Evolutionary conservation across 35 echinoderm and acorn worm species (phyloP).

Genomic region (Chiridota heheva): DNA sequence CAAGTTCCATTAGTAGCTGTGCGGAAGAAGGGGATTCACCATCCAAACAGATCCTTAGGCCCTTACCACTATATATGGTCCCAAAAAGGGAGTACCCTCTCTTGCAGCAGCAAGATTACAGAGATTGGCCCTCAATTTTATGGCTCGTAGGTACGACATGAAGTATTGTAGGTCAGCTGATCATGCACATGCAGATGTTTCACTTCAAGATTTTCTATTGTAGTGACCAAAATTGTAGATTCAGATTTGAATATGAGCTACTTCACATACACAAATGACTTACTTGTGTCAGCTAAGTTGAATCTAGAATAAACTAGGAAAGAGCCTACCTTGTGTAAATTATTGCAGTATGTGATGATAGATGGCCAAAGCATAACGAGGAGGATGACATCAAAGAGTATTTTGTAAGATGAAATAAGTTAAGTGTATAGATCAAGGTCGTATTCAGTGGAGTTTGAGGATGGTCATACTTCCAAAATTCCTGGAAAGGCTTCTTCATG

Average conservation of each 20-base stretch:
- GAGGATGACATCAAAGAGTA: conserved; percentile 38
- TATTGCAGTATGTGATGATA: conserved; percentile 65
- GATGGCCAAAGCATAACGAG: conserved; percentile 59
- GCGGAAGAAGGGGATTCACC: background rate
- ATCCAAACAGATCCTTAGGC: background rate
- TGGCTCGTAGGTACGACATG: conserved; percentile 43
- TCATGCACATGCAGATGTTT: conserved; percentile 60
- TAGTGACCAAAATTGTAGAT: too few species aligned
- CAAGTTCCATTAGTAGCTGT: conserved; percentile 31
- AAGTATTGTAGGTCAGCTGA: conserved; percentile 55
- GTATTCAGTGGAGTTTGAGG: conserved; percentile 57
- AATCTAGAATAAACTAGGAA: conserved; percentile 57
- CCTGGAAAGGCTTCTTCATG: conserved; percentile 43
- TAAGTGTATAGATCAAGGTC: conserved; percentile 60
- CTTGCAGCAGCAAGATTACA: conserved; percentile 34
- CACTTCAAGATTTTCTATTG: too few species aligned
- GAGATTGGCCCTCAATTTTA: conserved; percentile 35
- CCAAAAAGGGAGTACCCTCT: conserved; percentile 39
- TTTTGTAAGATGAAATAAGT: conserved; percentile 50
- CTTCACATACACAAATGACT: conserved; percentile 40
- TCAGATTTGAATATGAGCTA: conserved; percentile 15
- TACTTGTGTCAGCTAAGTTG: conserved; percentile 50
- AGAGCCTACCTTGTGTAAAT: conserved; percentile 48
- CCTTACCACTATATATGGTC: conserved; percentile 32
- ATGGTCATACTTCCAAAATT: conserved; percentile 41